phyloP scores from a whole-genome alignment of 2,113 vertebrate species.

The Lampris incognitus region DNA sequence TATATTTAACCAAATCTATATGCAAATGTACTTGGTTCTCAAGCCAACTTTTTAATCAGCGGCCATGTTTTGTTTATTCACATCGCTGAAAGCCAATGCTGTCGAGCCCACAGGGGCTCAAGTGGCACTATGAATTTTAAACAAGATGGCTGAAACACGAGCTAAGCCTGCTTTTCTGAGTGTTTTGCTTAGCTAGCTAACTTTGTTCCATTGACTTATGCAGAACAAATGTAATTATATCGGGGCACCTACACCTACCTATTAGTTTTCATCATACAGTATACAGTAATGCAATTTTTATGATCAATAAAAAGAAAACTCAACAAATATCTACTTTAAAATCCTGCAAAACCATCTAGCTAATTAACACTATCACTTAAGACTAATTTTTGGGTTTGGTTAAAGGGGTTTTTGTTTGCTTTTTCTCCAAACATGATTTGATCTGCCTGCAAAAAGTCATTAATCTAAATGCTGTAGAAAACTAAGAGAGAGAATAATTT shows the following conservation, averaged over 20 bases:
- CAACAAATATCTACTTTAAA: too few relatives aligned
- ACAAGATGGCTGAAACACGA: background rate
- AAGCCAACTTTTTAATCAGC: constrained; percentile 27
- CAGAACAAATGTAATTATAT: background rate
- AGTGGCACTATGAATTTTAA: constrained; percentile 17
- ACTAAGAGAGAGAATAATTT: background rate
- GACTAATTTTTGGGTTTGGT: too few relatives aligned
- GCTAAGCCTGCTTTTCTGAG: background rate
- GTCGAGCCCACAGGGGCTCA: background rate
- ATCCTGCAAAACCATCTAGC: too few relatives aligned
- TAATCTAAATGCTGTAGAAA: background rate
- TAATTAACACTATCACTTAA: too few relatives aligned
- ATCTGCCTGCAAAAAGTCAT: too few relatives aligned
- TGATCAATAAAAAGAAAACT: too few relatives aligned
- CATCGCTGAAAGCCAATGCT: background rate
- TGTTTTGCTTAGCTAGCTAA: background rate
- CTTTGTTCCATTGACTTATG: background rate
- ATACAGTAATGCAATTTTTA: too few relatives aligned
- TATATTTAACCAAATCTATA: constrained; percentile 33
- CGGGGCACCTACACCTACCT: too few relatives aligned
- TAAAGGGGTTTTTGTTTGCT: too few relatives aligned
- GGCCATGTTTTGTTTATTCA: constrained; percentile 11
- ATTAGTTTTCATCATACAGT: too few relatives aligned
- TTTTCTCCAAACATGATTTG: too few relatives aligned
- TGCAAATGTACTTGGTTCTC: constrained; percentile 28